Percentiles rank a stretch among this genome's conserved stretches.
Conservation (phyloP, 2,797 vertebrate genomes). For the Miopithecus talapoin region DNA sequence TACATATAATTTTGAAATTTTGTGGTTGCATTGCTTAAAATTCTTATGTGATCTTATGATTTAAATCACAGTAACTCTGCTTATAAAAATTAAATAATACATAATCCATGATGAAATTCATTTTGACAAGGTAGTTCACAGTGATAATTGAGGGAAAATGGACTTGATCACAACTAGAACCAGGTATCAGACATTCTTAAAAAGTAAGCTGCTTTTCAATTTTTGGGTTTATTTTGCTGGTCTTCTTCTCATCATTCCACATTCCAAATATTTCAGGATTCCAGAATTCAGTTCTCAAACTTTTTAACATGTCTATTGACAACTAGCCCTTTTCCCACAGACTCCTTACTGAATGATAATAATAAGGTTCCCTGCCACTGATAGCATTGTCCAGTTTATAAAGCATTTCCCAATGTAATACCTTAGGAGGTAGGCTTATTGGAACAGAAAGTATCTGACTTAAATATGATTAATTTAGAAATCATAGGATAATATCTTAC, state of each 20-base stretch:
- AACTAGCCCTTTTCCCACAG: not conserved
- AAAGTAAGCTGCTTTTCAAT: not conserved
- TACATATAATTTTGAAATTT: not conserved
- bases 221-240: not conserved
- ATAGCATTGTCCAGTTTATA: not conserved
- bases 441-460: not conserved
- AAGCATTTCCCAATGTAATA: not conserved
- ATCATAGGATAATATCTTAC: not conserved
- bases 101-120: not conserved
- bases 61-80: not conserved
- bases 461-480: not conserved
- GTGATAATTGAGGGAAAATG: not conserved
- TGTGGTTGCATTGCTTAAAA: not conserved
- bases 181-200: not conserved
- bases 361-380: accelerated
- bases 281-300: not conserved
- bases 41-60: not conserved
- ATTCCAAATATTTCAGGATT: not conserved
- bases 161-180: not conserved
- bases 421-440: not conserved
- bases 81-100: not conserved
- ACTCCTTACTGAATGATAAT: not conserved
- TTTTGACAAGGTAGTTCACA: not conserved
- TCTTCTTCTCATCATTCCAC: not conserved
- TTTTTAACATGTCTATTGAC: not conserved